phyloP scores from a whole-genome alignment of 2,113 vertebrate species.

The Piprites chloris region DNA sequence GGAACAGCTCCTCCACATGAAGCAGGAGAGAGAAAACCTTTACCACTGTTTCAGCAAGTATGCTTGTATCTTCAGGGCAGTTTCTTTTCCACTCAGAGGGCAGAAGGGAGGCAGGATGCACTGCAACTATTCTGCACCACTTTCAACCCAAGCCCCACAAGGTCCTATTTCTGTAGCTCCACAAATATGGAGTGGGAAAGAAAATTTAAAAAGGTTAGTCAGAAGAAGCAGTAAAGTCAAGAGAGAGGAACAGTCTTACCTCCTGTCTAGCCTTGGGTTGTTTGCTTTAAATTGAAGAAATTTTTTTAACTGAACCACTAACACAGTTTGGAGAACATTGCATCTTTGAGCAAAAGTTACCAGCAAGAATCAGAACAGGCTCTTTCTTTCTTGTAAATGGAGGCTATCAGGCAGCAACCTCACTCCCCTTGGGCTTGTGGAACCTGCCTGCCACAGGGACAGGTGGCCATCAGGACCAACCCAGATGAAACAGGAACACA shows the following conservation, averaged over 20 bases:
- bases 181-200: neutral
- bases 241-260: neutral
- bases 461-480: neutral
- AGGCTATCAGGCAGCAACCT: neutral
- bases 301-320: neutral
- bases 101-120: neutral
- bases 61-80: neutral
- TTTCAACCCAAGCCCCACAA: neutral
- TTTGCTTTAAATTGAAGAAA: neutral
- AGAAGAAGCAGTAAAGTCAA: neutral
- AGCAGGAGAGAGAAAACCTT: neutral
- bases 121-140: neutral
- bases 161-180: neutral
- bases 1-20: neutral
- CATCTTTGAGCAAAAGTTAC: neutral
- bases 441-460: neutral
- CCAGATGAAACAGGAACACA: neutral
- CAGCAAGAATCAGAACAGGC: neutral
- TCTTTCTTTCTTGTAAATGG: neutral
- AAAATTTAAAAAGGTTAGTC: neutral
- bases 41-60: neutral
- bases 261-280: neutral
- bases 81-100: neutral
- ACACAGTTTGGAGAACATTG: fast-evolving
- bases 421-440: neutral